Conservation (phyloP, 2,888 invertebrate genomes). For the Gryllus longicercus region DNA sequence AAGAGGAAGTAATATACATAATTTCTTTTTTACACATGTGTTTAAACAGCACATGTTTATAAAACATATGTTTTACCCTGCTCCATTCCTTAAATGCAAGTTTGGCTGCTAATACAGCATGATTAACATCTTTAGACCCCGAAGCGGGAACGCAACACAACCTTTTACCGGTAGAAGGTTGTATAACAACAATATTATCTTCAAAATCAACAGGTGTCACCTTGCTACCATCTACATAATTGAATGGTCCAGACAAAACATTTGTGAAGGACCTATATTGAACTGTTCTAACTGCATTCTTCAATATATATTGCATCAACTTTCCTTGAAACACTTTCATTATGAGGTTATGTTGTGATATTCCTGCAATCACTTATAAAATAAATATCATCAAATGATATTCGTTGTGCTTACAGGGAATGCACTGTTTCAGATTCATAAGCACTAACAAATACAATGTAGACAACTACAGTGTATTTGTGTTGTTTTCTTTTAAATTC, state of each 20-base stretch:
- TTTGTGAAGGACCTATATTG: not conserved
- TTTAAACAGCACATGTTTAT: not conserved
- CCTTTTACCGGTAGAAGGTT: slow-evolving; percentile 41
- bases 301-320: not conserved
- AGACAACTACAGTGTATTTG: too few species aligned
- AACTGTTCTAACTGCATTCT: not conserved
- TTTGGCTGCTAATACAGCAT: slow-evolving; percentile 46
- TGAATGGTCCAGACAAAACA: slow-evolving; percentile 36
- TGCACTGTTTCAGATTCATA: too few species aligned
- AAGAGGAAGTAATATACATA: slow-evolving; percentile 34
- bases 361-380: not conserved
- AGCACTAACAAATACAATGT: too few species aligned
- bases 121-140: slow-evolving; percentile 45
- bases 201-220: slow-evolving; percentile 32
- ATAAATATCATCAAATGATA: not conserved
- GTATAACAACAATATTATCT: slow-evolving; percentile 36
- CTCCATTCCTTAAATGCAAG: slow-evolving; percentile 47
- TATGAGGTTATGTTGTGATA: not conserved
- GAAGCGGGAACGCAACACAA: slow-evolving; percentile 39
- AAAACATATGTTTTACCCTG: slow-evolving; percentile 23
- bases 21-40: not conserved
- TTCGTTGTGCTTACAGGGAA: too few species aligned
- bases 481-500: too few species aligned
- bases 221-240: slow-evolving; percentile 39
- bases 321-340: not conserved